Percentiles rank a stretch among this genome's conserved stretches.
Evolutionary conservation across 2,888 invertebrate genomes (phyloP).

Genomic region (Biston stratarius): DNA sequence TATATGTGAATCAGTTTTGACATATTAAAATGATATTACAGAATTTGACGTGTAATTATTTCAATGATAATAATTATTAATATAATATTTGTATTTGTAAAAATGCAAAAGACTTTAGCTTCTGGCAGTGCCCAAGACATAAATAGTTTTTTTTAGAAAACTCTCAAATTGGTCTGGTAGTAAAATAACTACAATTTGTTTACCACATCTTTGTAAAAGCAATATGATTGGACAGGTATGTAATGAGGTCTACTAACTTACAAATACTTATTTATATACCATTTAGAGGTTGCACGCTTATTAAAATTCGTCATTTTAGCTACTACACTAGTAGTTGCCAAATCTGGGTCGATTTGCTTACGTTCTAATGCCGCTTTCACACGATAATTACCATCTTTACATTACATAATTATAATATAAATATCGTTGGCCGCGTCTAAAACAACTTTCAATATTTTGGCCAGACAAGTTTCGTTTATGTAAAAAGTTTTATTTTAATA

Average conservation of each 20-base stretch:
- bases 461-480: conserved; percentile 35
- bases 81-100: too few relatives aligned
- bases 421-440: conserved; percentile 32
- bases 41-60: too few relatives aligned
- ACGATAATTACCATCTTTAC: conserved; percentile 43
- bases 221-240: too few relatives aligned
- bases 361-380: conserved; percentile 48
- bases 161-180: too few relatives aligned
- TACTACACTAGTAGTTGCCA: conserved; percentile 15
- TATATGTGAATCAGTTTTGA: too few relatives aligned
- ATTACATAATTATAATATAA: conserved; percentile 47
- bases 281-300: conserved; percentile 4
- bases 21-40: too few relatives aligned
- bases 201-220: too few relatives aligned
- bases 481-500: conserved; percentile 33
- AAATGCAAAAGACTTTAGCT: too few relatives aligned
- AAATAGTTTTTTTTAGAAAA: too few relatives aligned
- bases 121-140: too few relatives aligned
- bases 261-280: conserved; percentile 1
- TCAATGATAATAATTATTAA: too few relatives aligned
- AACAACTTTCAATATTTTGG: conserved; percentile 47
- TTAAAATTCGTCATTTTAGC: conserved; percentile 14
- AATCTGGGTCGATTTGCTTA: conserved; percentile 36
- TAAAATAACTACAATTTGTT: too few relatives aligned
- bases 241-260: not conserved